A percentile compares a stretch with the other conserved stretches of the same genome.
Evolutionary conservation across 2,797 vertebrate genomes (phyloP).

Genomic region (Leptatherina wallacei): DNA sequence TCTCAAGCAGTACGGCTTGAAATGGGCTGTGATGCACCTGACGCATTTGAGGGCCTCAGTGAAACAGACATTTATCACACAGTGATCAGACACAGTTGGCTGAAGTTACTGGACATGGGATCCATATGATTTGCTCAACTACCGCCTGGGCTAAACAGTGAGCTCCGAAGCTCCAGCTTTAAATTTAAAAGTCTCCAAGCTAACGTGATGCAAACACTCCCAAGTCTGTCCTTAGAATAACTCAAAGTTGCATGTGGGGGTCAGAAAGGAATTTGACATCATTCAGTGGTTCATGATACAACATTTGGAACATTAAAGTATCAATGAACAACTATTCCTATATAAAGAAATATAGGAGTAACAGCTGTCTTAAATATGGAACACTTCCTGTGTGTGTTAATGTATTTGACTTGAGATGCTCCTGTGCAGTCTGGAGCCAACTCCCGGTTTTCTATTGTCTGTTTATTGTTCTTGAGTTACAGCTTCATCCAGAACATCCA

Average conservation of each 20-base stretch:
- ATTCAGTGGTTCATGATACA: not conserved
- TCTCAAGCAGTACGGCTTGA: slow-evolving; percentile 64
- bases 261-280: not conserved
- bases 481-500: too few species aligned
- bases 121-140: slow-evolving; percentile 46
- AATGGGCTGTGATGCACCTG: slow-evolving; percentile 60
- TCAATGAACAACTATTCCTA: not conserved
- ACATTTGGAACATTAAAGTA: not conserved
- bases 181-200: not conserved
- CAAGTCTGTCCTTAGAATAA: not conserved
- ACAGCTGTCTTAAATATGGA: not conserved
- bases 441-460: too few species aligned
- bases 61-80: slow-evolving; percentile 68
- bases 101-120: slow-evolving; percentile 56
- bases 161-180: not conserved
- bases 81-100: slow-evolving; percentile 63
- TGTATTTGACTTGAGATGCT: not conserved
- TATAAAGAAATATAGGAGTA: not conserved
- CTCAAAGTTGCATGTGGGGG: not conserved
- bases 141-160: slow-evolving; percentile 9
- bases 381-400: not conserved
- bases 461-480: too few species aligned
- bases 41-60: slow-evolving; percentile 53
- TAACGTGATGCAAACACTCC: not conserved
- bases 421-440: too few species aligned